These are phyloP conservation scores for Parapristionchus giblindavisi DNA, from an alignment of 2,888 invertebrate species.

Conservation along the genomic window DNA sequence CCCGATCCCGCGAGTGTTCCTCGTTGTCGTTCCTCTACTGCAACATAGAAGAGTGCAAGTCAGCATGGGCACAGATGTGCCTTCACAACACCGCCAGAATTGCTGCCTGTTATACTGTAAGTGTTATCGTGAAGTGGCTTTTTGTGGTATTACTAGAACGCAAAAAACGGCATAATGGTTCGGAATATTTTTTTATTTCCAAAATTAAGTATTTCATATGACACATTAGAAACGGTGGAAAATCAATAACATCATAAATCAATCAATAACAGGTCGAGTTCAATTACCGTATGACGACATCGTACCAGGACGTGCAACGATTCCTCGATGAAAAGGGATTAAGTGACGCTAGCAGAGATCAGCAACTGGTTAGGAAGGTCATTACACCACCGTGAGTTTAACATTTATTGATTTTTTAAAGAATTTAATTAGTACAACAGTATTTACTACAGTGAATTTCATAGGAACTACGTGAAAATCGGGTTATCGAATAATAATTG, in stretches of 20 bases:
- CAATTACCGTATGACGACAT: conserved; percentile 65
- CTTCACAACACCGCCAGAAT: conserved; percentile 67
- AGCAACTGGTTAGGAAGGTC: conserved; percentile 38
- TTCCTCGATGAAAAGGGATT: conserved; percentile 61
- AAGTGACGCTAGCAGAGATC: conserved; percentile 15
- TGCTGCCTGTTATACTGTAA: conserved; percentile 67
- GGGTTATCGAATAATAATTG: too few species aligned
- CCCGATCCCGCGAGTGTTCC: conserved; percentile 45
- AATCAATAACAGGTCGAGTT: conserved; percentile 48
- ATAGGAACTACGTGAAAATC: too few species aligned
- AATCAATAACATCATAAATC: background rate
- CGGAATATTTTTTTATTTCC: background rate
- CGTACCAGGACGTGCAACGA: conserved; percentile 57
- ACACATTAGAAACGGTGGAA: background rate
- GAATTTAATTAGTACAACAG: background rate
- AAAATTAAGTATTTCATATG: background rate
- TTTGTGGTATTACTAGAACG: background rate
- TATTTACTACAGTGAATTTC: background rate
- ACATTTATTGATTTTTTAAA: background rate
- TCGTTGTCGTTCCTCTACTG: conserved; percentile 45
- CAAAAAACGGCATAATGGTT: background rate
- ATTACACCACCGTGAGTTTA: conserved; percentile 33
- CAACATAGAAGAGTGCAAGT: conserved; percentile 60
- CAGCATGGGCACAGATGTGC: conserved; percentile 68
- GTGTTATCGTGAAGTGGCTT: conserved; percentile 62